Evolutionary conservation across 1,140 invertebrate genomes (phyloP).

Genomic region (Macrotrachela quadricornifera): DNA sequence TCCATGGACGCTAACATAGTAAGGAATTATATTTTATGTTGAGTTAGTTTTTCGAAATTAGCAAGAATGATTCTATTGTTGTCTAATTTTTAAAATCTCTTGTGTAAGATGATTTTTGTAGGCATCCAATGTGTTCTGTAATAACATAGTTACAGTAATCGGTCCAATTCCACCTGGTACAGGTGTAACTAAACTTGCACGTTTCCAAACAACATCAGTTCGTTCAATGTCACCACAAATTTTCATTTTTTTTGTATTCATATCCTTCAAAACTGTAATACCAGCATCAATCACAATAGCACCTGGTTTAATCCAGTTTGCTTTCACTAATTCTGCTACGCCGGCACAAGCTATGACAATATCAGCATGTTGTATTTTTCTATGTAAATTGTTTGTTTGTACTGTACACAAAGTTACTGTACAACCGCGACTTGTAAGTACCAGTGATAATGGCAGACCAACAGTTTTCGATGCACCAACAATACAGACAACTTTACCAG

Average conservation of each 20-base stretch:
- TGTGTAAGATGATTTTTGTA: too few species aligned
- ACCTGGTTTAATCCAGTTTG: conserved; percentile 87
- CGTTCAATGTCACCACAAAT: conserved; percentile 71
- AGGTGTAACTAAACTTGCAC: conserved; percentile 74
- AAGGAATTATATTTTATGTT: too few species aligned
- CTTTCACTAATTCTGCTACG: conserved; percentile 44
- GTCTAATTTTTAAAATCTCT: too few species aligned
- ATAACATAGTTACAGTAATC: conserved; percentile 94
- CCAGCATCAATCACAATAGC: conserved; percentile 97
- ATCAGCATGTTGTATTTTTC: not conserved
- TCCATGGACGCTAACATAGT: too few species aligned
- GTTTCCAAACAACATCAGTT: conserved; percentile 42
- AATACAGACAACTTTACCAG: not conserved
- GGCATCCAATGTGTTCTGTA: conserved; percentile 81
- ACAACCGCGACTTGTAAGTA: not conserved
- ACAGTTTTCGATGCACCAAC: not conserved
- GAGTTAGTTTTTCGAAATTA: too few species aligned
- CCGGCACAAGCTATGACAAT: not conserved
- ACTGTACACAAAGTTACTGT: not conserved
- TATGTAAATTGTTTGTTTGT: not conserved
- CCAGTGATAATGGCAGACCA: not conserved
- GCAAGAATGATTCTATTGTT: too few species aligned
- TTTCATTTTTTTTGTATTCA: not conserved
- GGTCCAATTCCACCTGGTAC: conserved; percentile 93
- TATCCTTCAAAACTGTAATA: conserved; percentile 77